Evolutionary conservation across 2,797 vertebrate genomes (phyloP).

Genomic region (Valencia hispanica): DNA sequence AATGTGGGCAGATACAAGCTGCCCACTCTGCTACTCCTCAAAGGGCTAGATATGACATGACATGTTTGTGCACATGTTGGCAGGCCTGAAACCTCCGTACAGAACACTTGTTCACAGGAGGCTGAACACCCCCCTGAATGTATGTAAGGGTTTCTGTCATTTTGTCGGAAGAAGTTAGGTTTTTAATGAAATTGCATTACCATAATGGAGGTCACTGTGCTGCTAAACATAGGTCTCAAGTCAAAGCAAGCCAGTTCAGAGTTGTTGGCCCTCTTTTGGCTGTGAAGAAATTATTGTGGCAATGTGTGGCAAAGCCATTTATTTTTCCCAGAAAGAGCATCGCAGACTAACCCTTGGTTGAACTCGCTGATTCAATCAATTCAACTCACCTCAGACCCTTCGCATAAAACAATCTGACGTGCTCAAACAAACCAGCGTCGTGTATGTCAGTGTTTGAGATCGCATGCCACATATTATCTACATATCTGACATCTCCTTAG

Average conservation of each 20-base stretch:
- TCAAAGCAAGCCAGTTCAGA: constrained; percentile 21
- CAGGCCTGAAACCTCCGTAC: constrained; percentile 44
- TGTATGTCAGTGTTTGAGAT: constrained; percentile 34
- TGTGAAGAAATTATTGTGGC: constrained; percentile 24
- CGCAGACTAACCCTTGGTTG: constrained; percentile 11
- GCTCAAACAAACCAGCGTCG: constrained; percentile 25
- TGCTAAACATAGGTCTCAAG: constrained; percentile 50
- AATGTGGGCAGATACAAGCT: constrained; percentile 42
- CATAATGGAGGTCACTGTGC: constrained; percentile 51
- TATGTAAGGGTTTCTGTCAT: constrained; percentile 62
- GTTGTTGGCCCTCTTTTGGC: constrained; percentile 15
- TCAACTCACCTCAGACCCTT: constrained; percentile 30
- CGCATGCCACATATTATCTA: constrained; percentile 47
- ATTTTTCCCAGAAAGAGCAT: constrained; percentile 6
- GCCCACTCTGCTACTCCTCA: constrained; percentile 27
- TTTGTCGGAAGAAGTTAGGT: constrained; percentile 69
- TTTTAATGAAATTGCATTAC: constrained; percentile 48
- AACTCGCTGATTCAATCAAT: constrained; percentile 22
- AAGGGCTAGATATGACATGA: constrained; percentile 62
- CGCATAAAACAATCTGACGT: constrained; percentile 32
- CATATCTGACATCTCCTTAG: constrained; percentile 54
- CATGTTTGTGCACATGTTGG: constrained; percentile 61
- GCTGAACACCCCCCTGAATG: constrained; percentile 43
- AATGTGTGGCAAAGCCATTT: constrained; percentile 12
- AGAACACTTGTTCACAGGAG: constrained; percentile 56